Evolutionary conservation across 1,140 invertebrate species (phyloP), one percentile per base, ranked within the genome.

Genomic region (Atta colombica): DNA sequence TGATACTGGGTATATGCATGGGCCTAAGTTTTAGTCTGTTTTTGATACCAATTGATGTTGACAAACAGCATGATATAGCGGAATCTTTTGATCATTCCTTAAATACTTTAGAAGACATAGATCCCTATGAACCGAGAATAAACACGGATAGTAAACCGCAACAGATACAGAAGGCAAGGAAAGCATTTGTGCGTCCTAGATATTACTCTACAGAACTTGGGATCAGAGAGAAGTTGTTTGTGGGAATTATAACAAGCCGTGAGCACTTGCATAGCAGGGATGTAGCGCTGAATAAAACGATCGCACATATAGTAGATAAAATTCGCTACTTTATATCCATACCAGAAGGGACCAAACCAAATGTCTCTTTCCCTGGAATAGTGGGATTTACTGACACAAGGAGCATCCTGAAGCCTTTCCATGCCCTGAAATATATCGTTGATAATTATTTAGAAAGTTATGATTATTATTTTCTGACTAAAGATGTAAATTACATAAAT

Each of bases 121-220:
- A 96, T 66, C 96, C 96, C 71, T 96, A 96, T 84, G 96, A 96
- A 74, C 96, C 96, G 6, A 94, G 95, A 77, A 95, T 97, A 80
- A 96, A 96, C 90, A 90, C 96, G 4, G 95, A 96, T 16, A 95
- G 92, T 45, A 96, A 96, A 88, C 96, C 96, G 12, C 94, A 95
- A 66, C 94, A 94, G 51, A 94, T 95, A 7, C 94, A 95, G 86
- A 96, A 96, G 89, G 90, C 93, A 28, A 94, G 95, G n/a, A 96
- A 96, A 90, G 90, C 92, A 0, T 93, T 98, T 74, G 95, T 97
- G 51, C 96, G 99, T 7, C 98, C 98, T 1, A 96, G 98, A 49
- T 99, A 99, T 95, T 99, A 98, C 94, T 98, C 98, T 16, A 98
- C 98, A 0, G 98, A 99, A 95, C 96, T 99, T 51, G 98, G 98